Evolutionary conservation across 1,140 invertebrate genomes (phyloP).

Genomic region (Campoletis sonorensis): DNA sequence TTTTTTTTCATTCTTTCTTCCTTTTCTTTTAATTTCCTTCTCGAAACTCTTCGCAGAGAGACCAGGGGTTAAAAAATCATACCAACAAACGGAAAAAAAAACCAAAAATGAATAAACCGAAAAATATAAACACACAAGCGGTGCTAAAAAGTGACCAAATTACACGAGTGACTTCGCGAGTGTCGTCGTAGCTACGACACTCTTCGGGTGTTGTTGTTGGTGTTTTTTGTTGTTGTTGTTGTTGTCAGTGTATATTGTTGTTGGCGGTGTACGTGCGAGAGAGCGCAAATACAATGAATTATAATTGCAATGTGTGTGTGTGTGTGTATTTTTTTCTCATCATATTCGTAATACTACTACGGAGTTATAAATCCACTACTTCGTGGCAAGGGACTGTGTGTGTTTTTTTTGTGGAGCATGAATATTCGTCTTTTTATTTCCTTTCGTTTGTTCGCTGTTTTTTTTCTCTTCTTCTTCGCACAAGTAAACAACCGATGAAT

Average conservation of each 20-base stretch:
- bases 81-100: neutral
- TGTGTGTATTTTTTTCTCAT: neutral
- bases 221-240: neutral
- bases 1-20: neutral
- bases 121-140: slow-evolving; percentile 31
- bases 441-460: no score
- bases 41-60: slow-evolving; percentile 26
- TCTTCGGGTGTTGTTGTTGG: slow-evolving; percentile 32
- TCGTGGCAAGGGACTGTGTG: slow-evolving; percentile 49
- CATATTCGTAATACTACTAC: slow-evolving; percentile 62
- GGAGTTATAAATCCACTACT: slow-evolving; percentile 51
- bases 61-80: neutral
- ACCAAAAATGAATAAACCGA: neutral
- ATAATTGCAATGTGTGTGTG: slow-evolving; percentile 42
- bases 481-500: neutral
- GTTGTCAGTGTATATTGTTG: slow-evolving; percentile 24
- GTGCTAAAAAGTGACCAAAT: slow-evolving; percentile 57
- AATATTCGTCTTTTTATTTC: neutral
- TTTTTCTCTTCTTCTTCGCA: neutral
- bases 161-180: slow-evolving; percentile 54
- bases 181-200: slow-evolving; percentile 56
- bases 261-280: slow-evolving; percentile 8
- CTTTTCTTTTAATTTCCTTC: slow-evolving; percentile 51
- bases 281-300: slow-evolving; percentile 47
- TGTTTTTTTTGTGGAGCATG: slow-evolving; percentile 40